These are phyloP conservation scores for Eurystomus glaucurus DNA, from an alignment of 2,797 vertebrate genomes.

Conservation along the genomic window DNA sequence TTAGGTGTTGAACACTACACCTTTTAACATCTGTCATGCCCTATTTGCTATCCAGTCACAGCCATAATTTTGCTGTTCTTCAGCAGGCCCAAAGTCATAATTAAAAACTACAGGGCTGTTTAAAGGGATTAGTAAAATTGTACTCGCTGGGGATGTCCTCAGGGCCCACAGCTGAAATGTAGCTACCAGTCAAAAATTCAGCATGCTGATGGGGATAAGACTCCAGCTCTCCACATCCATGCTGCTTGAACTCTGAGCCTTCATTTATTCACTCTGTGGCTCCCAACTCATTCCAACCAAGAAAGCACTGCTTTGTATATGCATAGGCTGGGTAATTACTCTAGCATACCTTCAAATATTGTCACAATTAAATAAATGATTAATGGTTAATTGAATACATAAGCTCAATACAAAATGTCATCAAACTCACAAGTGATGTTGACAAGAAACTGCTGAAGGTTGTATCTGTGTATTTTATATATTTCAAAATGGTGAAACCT, in stretches of 20 bases:
- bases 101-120: constrained; percentile 49
- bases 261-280: not conserved
- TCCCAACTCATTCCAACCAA: not conserved
- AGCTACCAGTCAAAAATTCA: constrained; percentile 20
- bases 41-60: constrained; percentile 27
- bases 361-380: not conserved
- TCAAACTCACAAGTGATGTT: not conserved
- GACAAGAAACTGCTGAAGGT: not conserved
- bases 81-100: constrained; percentile 4
- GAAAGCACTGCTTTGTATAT: not conserved
- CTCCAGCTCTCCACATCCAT: not conserved
- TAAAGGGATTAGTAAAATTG: constrained; percentile 25
- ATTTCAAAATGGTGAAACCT: not conserved
- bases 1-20: not conserved
- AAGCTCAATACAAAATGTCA: not conserved
- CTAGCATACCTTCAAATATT: not conserved
- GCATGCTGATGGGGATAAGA: not conserved
- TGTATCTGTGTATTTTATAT: not conserved
- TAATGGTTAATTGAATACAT: not conserved
- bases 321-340: not conserved
- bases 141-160: not conserved
- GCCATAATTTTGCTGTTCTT: constrained; percentile 41
- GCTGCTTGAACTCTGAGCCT: not conserved
- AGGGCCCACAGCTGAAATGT: not conserved
- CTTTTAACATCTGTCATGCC: constrained; percentile 30